A percentile compares a stretch with the other conserved stretches of the same genome.
Conservation (phyloP, 1,140 invertebrate genomes). For the Neodiprion virginianus region DNA sequence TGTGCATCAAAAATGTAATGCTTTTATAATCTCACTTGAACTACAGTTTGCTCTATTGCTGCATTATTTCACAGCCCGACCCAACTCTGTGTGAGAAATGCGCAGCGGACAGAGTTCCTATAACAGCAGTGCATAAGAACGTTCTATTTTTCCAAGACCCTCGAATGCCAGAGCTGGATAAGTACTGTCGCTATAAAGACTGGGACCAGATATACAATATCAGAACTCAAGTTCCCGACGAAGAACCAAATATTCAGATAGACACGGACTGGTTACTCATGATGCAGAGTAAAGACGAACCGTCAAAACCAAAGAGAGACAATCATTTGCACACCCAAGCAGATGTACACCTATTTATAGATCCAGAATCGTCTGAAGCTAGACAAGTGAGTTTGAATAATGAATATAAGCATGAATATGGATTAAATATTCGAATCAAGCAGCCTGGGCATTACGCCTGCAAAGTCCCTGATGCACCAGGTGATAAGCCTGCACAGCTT, state of each 20-base stretch:
- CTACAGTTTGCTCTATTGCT: no score
- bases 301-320: background rate
- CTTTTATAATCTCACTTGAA: no score
- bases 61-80: background rate
- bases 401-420: background rate
- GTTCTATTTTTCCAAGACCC: background rate
- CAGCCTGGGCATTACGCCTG: background rate
- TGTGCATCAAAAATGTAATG: background rate
- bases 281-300: background rate
- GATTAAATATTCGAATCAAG: background rate
- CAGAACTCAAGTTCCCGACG: background rate
- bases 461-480: background rate
- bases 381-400: background rate
- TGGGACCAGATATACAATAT: background rate
- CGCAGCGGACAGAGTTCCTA: background rate
- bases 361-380: background rate
- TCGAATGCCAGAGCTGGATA: background rate
- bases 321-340: background rate
- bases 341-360: background rate
- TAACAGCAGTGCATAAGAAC: background rate
- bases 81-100: slow-evolving; percentile 5
- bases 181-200: background rate
- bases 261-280: background rate
- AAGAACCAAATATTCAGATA: background rate
- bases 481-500: background rate